Conservation (phyloP, 2,888 invertebrate genomes). For the Sycophila texana region DNA sequence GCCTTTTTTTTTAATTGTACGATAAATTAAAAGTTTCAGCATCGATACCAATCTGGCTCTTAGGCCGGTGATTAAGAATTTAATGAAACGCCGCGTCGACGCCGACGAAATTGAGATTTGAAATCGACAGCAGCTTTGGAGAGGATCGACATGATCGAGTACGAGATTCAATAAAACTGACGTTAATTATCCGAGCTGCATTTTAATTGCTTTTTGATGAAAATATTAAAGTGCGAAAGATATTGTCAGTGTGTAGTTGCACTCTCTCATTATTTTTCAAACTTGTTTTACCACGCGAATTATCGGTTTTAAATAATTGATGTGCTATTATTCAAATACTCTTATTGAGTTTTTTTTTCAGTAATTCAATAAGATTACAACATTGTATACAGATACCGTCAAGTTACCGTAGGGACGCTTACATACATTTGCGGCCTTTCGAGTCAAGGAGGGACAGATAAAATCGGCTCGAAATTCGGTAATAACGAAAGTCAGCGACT, state of each 20-base stretch:
- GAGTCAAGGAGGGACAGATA: slow-evolving; percentile 17
- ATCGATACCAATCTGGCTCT: slow-evolving; percentile 35
- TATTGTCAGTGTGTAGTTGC: not conserved
- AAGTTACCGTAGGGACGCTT: not conserved
- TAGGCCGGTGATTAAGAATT: slow-evolving; percentile 42
- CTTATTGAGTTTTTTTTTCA: no score
- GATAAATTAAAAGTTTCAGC: slow-evolving; percentile 46
- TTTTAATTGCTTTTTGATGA: slow-evolving; percentile 48
- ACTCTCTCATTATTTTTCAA: not conserved
- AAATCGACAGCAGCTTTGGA: slow-evolving; percentile 26
- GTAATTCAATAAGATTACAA: not conserved
- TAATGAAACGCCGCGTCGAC: slow-evolving; percentile 41
- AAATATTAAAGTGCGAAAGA: slow-evolving; percentile 19
- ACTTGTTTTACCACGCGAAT: no score
- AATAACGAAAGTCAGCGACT: slow-evolving; percentile 72
- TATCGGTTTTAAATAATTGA: no score
- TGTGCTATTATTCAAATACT: no score
- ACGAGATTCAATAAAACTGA: slow-evolving; percentile 49
- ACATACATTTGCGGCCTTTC: slow-evolving; percentile 16
- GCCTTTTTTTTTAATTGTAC: not conserved
- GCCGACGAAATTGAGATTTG: slow-evolving; percentile 47
- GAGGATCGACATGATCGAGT: slow-evolving; percentile 23
- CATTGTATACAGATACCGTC: not conserved
- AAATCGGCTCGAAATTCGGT: slow-evolving; percentile 68
- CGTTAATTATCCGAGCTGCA: slow-evolving; percentile 30